Percentiles rank a stretch among this genome's conserved stretches.
Conservation (phyloP, 2,888 invertebrate genomes). For the Apotomis betuletana region DNA sequence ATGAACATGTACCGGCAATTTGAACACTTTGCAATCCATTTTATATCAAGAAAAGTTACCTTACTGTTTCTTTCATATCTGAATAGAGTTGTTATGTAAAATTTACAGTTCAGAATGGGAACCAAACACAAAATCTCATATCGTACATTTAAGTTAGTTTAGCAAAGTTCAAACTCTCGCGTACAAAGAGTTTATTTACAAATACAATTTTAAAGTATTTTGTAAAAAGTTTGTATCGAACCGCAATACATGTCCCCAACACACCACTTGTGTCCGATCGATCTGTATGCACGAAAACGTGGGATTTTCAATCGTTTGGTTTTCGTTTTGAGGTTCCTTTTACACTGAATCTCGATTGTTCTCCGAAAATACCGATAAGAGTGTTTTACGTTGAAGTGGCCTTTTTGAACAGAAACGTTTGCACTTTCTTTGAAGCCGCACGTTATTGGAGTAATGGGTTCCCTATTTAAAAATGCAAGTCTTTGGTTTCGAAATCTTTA, state of each 20-base stretch:
- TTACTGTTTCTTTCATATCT: too few species aligned
- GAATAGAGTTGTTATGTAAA: not conserved
- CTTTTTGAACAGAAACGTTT: slow-evolving; percentile 56
- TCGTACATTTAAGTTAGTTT: not conserved
- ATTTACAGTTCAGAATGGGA: not conserved
- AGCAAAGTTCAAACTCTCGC: slow-evolving; percentile 12
- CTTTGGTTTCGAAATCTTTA: slow-evolving; percentile 1
- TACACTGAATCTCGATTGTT: slow-evolving; percentile 13
- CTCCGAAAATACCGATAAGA: slow-evolving; percentile 54
- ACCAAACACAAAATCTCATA: not conserved
- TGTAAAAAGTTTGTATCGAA: slow-evolving; percentile 44
- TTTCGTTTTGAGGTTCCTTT: slow-evolving; percentile 37
- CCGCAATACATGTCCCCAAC: slow-evolving; percentile 54
- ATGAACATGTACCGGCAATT: too few species aligned
- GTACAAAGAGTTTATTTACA: slow-evolving; percentile 19
- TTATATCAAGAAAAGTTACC: too few species aligned
- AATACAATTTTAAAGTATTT: slow-evolving; percentile 27
- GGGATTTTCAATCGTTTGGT: slow-evolving; percentile 46
- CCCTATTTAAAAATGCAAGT: slow-evolving; percentile 40
- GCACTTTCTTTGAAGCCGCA: slow-evolving; percentile 53
- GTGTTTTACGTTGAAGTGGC: slow-evolving; percentile 58
- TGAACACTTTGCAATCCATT: too few species aligned
- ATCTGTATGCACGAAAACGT: slow-evolving; percentile 48
- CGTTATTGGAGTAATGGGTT: slow-evolving; percentile 42
- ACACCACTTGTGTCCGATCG: slow-evolving; percentile 56